phyloP scores from a whole-genome alignment of 1,140 invertebrate species.

The Diploscapter pachys region DNA sequence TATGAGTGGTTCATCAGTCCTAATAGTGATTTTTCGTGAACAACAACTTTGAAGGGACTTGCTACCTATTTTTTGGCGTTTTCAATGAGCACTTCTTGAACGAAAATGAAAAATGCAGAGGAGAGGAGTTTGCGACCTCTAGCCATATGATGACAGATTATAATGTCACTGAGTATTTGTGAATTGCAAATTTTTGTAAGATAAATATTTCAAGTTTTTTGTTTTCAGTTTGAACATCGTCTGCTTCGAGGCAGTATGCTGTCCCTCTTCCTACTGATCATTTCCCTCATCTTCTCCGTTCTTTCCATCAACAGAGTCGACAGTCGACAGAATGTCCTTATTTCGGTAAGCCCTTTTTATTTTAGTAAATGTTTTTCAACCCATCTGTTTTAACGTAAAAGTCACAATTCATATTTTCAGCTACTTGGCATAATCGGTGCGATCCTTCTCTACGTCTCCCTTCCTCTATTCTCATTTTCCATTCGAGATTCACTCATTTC shows the following conservation, averaged over 20 bases:
- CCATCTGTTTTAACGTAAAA: neutral
- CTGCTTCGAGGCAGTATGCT: constrained; percentile 29
- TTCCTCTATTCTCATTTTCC: constrained; percentile 31
- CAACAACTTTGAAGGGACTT: no score
- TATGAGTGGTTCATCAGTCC: no score
- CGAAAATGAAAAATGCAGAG: no score
- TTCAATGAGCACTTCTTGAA: no score
- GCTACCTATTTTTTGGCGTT: no score
- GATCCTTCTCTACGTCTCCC: constrained; percentile 28
- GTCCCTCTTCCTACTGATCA: constrained; percentile 20
- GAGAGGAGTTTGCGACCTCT: no score
- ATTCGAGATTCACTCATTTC: constrained; percentile 30
- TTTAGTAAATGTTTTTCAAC: neutral
- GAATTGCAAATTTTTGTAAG: no score
- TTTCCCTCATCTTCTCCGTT: constrained; percentile 35
- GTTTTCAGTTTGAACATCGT: constrained; percentile 26
- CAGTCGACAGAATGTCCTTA: constrained; percentile 39
- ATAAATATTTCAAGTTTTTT: neutral
- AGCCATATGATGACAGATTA: no score
- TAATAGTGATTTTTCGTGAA: no score
- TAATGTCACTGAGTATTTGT: no score
- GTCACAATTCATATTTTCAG: constrained; percentile 2
- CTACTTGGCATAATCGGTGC: constrained; percentile 9
- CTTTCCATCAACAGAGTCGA: constrained; percentile 21
- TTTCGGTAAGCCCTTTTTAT: constrained; percentile 14